Evolutionary conservation across 1,140 invertebrate species (phyloP).

Genomic region (Oryctes rhinoceros): DNA sequence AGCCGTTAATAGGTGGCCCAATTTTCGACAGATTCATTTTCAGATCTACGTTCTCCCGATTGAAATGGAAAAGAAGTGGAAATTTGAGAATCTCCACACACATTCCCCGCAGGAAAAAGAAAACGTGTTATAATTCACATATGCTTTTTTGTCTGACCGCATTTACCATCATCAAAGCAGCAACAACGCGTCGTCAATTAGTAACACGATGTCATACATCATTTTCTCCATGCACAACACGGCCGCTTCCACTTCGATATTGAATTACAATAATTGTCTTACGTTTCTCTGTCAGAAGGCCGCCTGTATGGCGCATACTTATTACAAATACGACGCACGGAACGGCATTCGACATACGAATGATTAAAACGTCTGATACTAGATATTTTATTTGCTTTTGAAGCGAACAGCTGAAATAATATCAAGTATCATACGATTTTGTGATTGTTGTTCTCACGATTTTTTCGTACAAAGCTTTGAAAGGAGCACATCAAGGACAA

Average conservation of each 20-base stretch:
- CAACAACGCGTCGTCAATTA: neutral
- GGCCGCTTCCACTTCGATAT: neutral
- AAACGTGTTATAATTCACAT: too few species aligned
- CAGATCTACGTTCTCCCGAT: too few species aligned
- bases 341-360: neutral
- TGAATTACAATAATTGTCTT: conserved; percentile 18
- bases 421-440: neutral
- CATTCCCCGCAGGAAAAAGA: too few species aligned
- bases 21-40: too few species aligned
- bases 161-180: too few species aligned
- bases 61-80: too few species aligned
- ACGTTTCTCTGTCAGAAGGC: neutral
- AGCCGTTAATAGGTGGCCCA: too few species aligned
- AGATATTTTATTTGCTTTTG: conserved; percentile 6
- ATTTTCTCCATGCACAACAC: neutral
- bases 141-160: too few species aligned
- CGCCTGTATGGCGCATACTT: neutral
- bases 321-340: neutral
- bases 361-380: neutral
- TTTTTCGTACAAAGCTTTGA: neutral
- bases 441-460: neutral
- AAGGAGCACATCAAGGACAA: too few species aligned
- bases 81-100: too few species aligned
- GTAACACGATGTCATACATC: conserved; percentile 13
- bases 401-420: neutral